Conservation (phyloP, 2,888 invertebrate genomes). For the Vesta saturnalis region DNA sequence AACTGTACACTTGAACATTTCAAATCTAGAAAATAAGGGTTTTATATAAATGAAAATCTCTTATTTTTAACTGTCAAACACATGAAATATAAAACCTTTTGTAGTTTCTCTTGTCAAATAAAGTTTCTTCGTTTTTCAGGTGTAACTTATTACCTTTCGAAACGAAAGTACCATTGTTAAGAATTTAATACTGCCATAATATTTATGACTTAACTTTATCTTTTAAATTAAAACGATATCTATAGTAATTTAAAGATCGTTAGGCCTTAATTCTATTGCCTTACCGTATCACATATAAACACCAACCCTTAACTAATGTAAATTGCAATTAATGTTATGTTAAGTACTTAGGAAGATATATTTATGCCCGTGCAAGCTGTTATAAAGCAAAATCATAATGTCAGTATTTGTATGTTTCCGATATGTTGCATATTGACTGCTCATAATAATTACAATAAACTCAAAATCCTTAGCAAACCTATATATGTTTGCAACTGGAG, state of each 20-base stretch:
- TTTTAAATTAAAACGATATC: neutral
- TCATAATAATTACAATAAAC: too few relatives aligned
- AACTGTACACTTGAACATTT: neutral
- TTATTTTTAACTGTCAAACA: neutral
- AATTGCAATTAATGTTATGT: too few relatives aligned
- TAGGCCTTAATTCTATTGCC: neutral
- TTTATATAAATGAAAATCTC: neutral
- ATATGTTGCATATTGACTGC: too few relatives aligned
- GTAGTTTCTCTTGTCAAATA: neutral
- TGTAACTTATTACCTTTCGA: neutral
- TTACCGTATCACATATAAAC: too few relatives aligned
- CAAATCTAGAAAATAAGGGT: conserved; percentile 1
- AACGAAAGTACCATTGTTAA: neutral
- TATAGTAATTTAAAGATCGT: neutral
- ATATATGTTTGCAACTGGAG: too few relatives aligned
- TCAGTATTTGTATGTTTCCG: too few relatives aligned
- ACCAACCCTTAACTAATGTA: too few relatives aligned
- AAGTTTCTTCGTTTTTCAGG: conserved; percentile 1
- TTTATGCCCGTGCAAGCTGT: too few relatives aligned
- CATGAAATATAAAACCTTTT: conserved; percentile 1
- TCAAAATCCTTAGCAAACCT: too few relatives aligned
- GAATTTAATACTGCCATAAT: neutral
- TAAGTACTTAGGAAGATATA: too few relatives aligned
- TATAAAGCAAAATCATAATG: too few relatives aligned
- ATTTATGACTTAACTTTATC: neutral